Evolutionary conservation across 1,140 invertebrate species (phyloP).

Genomic region (Pissodes strobi): DNA sequence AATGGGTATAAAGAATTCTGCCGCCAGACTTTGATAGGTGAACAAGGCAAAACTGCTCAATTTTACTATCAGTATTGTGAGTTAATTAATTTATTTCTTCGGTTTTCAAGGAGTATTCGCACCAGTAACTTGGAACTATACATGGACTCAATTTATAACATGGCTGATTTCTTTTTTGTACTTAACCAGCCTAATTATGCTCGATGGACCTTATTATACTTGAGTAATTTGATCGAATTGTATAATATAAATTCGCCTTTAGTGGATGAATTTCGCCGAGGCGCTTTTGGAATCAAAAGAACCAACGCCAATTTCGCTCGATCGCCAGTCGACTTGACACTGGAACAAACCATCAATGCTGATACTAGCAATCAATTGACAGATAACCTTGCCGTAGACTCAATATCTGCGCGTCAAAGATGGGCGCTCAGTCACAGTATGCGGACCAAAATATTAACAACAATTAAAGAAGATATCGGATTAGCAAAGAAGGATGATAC

Average conservation of each 20-base stretch:
- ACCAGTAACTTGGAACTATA: slow-evolving; percentile 44
- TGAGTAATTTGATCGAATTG: slow-evolving; percentile 34
- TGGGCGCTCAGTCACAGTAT: slow-evolving; percentile 34
- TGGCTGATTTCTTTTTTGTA: slow-evolving; percentile 45
- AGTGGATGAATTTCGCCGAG: slow-evolving; percentile 29
- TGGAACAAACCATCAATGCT: slow-evolving; percentile 40
- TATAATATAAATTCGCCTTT: slow-evolving; percentile 32
- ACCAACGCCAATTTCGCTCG: slow-evolving; percentile 40
- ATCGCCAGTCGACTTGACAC: slow-evolving; percentile 42
- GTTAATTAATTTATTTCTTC: too few species aligned
- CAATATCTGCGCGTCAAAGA: slow-evolving; percentile 32
- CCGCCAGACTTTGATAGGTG: too few species aligned
- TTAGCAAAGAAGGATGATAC: slow-evolving; percentile 39
- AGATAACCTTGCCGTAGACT: slow-evolving; percentile 10
- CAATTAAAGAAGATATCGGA: slow-evolving; percentile 25
- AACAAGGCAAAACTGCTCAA: slow-evolving; percentile 39
- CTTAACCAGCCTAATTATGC: slow-evolving; percentile 49
- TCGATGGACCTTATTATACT: slow-evolving; percentile 36
- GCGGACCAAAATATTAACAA: slow-evolving; percentile 39
- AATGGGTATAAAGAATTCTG: slow-evolving; percentile 31
- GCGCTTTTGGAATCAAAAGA: slow-evolving; percentile 39
- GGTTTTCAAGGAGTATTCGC: too few species aligned
- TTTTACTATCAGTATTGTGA: too few species aligned
- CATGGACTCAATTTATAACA: slow-evolving; percentile 41
- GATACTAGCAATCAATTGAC: slow-evolving; percentile 38